Conservation (phyloP, 92 coral and sea anemone species). For the Muricea muricata region DNA sequence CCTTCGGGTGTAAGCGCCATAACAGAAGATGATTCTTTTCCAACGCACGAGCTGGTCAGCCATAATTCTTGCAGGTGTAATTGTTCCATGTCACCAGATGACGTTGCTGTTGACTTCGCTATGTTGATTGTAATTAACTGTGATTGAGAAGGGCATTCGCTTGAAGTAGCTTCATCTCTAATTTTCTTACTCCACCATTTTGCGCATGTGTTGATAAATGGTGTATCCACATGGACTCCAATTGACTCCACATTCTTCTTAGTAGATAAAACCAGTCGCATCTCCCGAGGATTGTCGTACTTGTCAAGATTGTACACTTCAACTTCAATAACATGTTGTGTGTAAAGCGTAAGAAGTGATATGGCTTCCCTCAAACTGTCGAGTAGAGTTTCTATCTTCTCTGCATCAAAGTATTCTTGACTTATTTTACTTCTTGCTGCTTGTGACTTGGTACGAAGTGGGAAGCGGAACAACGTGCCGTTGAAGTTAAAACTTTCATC, state of each 20-base stretch:
- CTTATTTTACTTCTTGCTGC: conserved; percentile 69
- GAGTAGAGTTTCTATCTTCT: conserved; percentile 47
- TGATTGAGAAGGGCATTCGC: background rate
- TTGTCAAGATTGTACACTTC: conserved; percentile 49
- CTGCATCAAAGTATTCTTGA: conserved; percentile 52
- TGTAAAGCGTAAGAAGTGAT: conserved; percentile 64
- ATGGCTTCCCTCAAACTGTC: conserved; percentile 60
- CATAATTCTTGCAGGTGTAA: conserved; percentile 55
- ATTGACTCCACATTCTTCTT: conserved; percentile 18
- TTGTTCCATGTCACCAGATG: conserved; percentile 27
- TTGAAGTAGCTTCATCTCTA: background rate
- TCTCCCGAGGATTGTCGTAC: background rate
- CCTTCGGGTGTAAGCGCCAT: conserved; percentile 80
- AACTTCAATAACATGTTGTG: conserved; percentile 68
- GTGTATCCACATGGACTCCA: conserved; percentile 11
- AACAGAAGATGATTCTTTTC: conserved; percentile 72
- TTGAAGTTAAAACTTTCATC: conserved; percentile 61
- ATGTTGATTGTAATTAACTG: background rate
- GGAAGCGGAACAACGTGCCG: conserved; percentile 78
- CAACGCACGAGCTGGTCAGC: conserved; percentile 73
- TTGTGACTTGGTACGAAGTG: conserved; percentile 76
- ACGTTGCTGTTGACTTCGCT: background rate
- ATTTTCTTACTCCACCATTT: conserved; percentile 62
- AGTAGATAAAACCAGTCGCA: background rate
- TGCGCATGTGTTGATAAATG: conserved; percentile 68